A percentile compares a stretch with the other conserved stretches of the same genome.
Conservation (phyloP, 2,113 vertebrate species). For the Sorex fumeus region DNA sequence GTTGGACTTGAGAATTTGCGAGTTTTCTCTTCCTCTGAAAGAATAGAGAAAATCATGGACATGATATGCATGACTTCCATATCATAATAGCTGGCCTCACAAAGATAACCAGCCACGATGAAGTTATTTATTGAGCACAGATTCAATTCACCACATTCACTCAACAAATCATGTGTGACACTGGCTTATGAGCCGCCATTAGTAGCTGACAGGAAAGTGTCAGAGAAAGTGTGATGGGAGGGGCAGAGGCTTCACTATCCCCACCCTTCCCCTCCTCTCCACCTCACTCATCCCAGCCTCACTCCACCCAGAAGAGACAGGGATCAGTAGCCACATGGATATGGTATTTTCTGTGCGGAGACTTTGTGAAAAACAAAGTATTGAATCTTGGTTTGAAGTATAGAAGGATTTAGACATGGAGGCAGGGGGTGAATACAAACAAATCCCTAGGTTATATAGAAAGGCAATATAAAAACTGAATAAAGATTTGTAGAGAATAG, state of each 20-base stretch:
- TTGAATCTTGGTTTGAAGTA: conserved; percentile 29
- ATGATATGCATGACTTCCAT: conserved; percentile 26
- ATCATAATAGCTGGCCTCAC: background rate
- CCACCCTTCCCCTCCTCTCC: background rate
- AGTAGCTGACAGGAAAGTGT: background rate
- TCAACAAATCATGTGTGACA: background rate
- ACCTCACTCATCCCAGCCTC: background rate
- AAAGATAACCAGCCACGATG: background rate
- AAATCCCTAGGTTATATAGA: background rate
- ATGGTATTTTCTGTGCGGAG: background rate
- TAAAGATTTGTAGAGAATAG: background rate
- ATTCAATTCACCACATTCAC: background rate
- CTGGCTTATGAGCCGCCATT: background rate
- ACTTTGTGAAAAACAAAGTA: background rate
- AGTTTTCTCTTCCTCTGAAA: conserved; percentile 66
- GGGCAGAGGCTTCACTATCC: background rate
- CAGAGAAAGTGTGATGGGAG: background rate
- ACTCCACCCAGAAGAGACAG: accelerated
- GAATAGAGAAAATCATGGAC: conserved; percentile 18
- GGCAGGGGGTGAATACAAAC: background rate
- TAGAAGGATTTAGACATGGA: background rate
- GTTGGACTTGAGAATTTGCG: conserved; percentile 66
- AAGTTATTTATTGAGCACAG: background rate
- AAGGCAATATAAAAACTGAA: too few species aligned
- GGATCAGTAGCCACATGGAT: background rate